Evolutionary conservation across 1,140 invertebrate species (phyloP).

Genomic region (Platyscapa corneri): DNA sequence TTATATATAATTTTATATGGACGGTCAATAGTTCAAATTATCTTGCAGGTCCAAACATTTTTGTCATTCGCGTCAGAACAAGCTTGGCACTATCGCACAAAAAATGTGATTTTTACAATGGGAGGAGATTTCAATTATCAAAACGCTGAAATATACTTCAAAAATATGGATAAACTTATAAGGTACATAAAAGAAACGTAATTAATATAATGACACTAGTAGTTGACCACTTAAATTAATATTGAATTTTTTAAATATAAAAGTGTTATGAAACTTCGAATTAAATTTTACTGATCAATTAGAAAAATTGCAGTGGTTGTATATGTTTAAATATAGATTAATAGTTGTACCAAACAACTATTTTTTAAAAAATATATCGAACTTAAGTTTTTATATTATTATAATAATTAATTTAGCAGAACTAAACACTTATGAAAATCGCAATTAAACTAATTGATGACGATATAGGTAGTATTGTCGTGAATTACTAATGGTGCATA

Average conservation of each 20-base stretch:
- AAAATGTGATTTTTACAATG: constrained; percentile 92
- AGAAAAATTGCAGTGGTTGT: background rate
- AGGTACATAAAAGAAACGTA: constrained; percentile 73
- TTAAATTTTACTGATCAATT: background rate
- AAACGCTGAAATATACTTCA: constrained; percentile 87
- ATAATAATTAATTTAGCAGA: too few relatives aligned
- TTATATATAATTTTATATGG: background rate
- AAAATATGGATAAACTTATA: constrained; percentile 92
- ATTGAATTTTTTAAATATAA: too few relatives aligned
- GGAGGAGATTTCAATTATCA: constrained; percentile 94
- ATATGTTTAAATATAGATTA: too few relatives aligned
- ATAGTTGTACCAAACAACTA: too few relatives aligned
- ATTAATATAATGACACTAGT: background rate
- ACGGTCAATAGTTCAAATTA: background rate
- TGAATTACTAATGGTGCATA: too few relatives aligned
- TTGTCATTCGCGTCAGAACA: constrained; percentile 65
- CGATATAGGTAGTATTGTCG: too few relatives aligned
- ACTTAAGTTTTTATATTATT: too few relatives aligned
- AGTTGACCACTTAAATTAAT: background rate
- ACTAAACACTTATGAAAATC: too few relatives aligned
- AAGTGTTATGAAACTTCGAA: background rate
- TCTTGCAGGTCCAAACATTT: constrained; percentile 57
- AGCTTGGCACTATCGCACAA: constrained; percentile 76
- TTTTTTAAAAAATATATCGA: too few relatives aligned
- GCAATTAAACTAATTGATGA: too few relatives aligned